phyloP scores from a whole-genome alignment of 2,797 vertebrate genomes.

The Sebastes nivosus region DNA sequence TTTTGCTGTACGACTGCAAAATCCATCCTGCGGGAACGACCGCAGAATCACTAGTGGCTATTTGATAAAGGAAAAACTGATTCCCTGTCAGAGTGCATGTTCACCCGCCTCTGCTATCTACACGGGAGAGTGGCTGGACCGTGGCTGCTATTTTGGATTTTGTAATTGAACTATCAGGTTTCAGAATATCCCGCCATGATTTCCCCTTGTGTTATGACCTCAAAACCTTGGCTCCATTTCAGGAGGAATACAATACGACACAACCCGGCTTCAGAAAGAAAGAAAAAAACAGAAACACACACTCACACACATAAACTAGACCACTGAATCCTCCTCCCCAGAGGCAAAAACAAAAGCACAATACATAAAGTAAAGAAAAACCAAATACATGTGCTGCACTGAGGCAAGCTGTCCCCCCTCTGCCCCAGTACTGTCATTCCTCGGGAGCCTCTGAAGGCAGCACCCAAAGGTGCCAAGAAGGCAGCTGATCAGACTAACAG shows the following conservation, averaged over 20 bases:
- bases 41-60: neutral
- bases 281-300: neutral
- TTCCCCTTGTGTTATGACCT: constrained; percentile 45
- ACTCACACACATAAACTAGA: constrained; percentile 10
- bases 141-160: constrained; percentile 42
- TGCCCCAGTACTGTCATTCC: constrained; percentile 45
- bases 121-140: constrained; percentile 12
- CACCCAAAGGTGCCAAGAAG: constrained; percentile 29
- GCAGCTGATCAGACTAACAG: constrained; percentile 4
- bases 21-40: neutral
- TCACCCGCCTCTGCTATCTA: constrained; percentile 8
- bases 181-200: constrained; percentile 31
- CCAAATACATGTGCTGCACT: constrained; percentile 35
- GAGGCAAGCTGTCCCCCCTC: constrained; percentile 35
- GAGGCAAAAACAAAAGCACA: constrained; percentile 29
- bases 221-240: constrained; percentile 44
- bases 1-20: neutral
- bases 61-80: constrained; percentile 24
- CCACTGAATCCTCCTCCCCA: constrained; percentile 10
- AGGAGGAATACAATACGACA: constrained; percentile 32
- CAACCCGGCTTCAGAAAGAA: constrained; percentile 1
- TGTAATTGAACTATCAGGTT: constrained; percentile 51
- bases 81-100: neutral
- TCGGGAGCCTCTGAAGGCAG: constrained; percentile 12
- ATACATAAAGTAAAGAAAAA: constrained; percentile 34